phyloP scores from a whole-genome alignment of 1,140 invertebrate genomes.

The Drosophila nannoptera region DNA sequence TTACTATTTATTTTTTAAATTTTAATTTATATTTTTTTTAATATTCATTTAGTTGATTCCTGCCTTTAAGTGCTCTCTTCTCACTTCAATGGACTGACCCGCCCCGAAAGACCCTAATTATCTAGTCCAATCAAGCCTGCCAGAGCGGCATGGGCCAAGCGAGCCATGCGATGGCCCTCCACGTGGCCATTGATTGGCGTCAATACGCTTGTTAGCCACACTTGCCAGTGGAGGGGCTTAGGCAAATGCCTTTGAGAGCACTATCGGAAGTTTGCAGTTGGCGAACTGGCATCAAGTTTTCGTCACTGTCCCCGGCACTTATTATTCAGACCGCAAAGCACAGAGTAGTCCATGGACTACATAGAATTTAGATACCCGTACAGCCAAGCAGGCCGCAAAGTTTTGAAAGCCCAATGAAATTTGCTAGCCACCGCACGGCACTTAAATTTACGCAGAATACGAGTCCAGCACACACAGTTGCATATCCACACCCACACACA shows the following conservation, averaged over 20 bases:
- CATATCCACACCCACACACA: conserved; percentile 18
- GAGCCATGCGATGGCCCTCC: background rate
- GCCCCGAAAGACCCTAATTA: no score
- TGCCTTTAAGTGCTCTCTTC: background rate
- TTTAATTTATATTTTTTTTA: no score
- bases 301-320: conserved; percentile 29
- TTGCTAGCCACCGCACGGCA: conserved; percentile 66
- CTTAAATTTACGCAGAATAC: conserved; percentile 66
- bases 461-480: conserved; percentile 18
- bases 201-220: conserved; percentile 16
- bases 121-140: no score
- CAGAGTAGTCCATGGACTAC: conserved; percentile 5
- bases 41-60: background rate
- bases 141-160: background rate
- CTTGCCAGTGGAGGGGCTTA: conserved; percentile 22
- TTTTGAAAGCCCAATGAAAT: conserved; percentile 75
- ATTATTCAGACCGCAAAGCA: conserved; percentile 34
- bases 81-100: background rate
- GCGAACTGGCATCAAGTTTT: conserved; percentile 26
- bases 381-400: conserved; percentile 55
- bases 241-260: conserved; percentile 7
- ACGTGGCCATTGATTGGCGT: conserved; percentile 2
- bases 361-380: conserved; percentile 21
- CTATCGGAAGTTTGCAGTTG: conserved; percentile 29
- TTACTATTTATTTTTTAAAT: no score